Conservation (phyloP, 2,888 invertebrate species). For the Podabrus alpinus region DNA sequence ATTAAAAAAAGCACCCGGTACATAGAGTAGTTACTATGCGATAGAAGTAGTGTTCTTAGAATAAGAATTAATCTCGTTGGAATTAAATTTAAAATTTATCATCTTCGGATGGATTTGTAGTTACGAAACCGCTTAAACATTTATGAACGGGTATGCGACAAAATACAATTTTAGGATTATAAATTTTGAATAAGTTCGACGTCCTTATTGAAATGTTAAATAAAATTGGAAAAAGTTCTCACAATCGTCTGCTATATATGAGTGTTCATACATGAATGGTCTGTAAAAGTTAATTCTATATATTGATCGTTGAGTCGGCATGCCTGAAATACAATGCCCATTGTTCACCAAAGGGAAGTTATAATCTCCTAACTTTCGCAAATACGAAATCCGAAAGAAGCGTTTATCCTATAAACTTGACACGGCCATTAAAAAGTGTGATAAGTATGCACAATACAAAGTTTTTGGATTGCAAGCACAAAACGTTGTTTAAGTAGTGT, state of each 20-base stretch:
- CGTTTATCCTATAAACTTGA: constrained; percentile 8
- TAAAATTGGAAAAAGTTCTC: neutral
- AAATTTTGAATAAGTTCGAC: neutral
- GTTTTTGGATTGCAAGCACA: neutral
- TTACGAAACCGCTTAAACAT: neutral
- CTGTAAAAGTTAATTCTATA: constrained; percentile 14
- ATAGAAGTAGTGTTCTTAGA: neutral
- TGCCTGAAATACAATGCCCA: constrained; percentile 16
- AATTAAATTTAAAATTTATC: neutral
- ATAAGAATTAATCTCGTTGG: neutral
- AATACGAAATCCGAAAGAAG: constrained; percentile 12
- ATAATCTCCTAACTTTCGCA: constrained; percentile 14
- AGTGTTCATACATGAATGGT: constrained; percentile 2
- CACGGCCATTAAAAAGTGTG: constrained; percentile 5
- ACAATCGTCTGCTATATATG: neutral
- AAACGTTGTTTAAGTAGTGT: neutral
- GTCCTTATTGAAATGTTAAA: neutral
- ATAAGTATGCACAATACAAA: constrained; percentile 6
- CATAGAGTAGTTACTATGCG: no score
- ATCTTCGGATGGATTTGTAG: neutral
- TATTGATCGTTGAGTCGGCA: constrained; percentile 6
- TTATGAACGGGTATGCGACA: neutral
- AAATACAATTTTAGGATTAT: neutral
- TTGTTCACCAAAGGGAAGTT: constrained; percentile 16
- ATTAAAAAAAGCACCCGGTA: no score